These are phyloP conservation scores for Corythornis cristatus DNA, from an alignment of 2,113 vertebrate genomes.

Conservation along the genomic window DNA sequence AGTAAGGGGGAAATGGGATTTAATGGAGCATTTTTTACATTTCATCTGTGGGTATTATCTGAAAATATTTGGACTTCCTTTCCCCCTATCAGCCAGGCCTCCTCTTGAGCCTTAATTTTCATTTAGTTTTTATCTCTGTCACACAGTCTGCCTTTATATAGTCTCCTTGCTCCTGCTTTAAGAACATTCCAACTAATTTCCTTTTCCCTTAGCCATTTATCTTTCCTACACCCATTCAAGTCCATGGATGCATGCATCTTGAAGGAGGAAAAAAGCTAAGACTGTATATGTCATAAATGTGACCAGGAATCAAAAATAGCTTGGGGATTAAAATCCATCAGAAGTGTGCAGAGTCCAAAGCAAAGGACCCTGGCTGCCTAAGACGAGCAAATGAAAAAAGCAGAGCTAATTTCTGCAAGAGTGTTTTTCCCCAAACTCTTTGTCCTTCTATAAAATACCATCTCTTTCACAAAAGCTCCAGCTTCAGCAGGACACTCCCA, in stretches of 20 bases:
- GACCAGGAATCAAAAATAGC: constrained; percentile 53
- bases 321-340: constrained; percentile 53
- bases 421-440: background rate
- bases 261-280: constrained; percentile 28
- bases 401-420: background rate
- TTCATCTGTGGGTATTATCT: constrained; percentile 63
- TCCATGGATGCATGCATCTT: constrained; percentile 27
- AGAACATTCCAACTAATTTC: constrained; percentile 59
- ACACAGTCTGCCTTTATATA: constrained; percentile 52
- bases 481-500: background rate
- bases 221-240: constrained; percentile 49
- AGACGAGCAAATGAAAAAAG: constrained; percentile 24
- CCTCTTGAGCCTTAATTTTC: constrained; percentile 62
- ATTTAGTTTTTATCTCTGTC: constrained; percentile 69
- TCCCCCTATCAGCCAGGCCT: background rate
- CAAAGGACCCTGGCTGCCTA: constrained; percentile 22
- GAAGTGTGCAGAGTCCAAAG: background rate
- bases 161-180: constrained; percentile 38
- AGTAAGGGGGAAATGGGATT: constrained; percentile 70
- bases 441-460: background rate
- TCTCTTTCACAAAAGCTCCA: background rate
- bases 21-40: constrained; percentile 64
- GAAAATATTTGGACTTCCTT: constrained; percentile 61
- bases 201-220: constrained; percentile 67
- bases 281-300: constrained; percentile 31